These are phyloP conservation scores for Pseudoips prasinana DNA, from an alignment of 2,888 invertebrate genomes.

Conservation along the genomic window DNA sequence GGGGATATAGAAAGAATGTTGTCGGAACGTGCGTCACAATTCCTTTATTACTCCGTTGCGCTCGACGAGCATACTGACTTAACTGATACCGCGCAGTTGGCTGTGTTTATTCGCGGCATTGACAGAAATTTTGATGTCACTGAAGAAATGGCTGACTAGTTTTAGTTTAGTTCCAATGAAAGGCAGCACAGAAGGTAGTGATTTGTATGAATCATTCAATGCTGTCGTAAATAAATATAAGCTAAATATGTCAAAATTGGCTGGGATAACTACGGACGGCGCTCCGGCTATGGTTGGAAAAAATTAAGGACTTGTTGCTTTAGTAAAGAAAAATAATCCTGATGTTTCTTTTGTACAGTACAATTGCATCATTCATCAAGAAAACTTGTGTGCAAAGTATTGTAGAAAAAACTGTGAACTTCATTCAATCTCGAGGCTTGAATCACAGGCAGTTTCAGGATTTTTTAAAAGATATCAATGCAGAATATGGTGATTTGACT, in stretches of 20 bases:
- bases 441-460: neutral
- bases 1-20: neutral
- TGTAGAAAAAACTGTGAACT: neutral
- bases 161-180: neutral
- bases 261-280: neutral
- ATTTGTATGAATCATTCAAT: neutral
- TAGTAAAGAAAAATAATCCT: neutral
- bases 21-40: neutral
- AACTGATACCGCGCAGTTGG: neutral
- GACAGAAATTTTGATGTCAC: neutral
- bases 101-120: neutral
- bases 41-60: neutral
- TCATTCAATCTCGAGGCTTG: neutral
- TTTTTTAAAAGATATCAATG: neutral
- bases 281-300: neutral
- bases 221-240: neutral
- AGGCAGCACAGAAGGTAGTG: too few relatives aligned
- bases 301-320: neutral
- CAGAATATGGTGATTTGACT: neutral
- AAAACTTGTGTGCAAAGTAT: neutral
- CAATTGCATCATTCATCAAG: conserved; percentile 1
- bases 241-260: neutral
- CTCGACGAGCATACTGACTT: neutral
- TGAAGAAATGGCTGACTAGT: neutral
- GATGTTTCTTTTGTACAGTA: too few relatives aligned